Conservation (phyloP, 2,888 invertebrate genomes). For the Erpobdella octoculata region DNA sequence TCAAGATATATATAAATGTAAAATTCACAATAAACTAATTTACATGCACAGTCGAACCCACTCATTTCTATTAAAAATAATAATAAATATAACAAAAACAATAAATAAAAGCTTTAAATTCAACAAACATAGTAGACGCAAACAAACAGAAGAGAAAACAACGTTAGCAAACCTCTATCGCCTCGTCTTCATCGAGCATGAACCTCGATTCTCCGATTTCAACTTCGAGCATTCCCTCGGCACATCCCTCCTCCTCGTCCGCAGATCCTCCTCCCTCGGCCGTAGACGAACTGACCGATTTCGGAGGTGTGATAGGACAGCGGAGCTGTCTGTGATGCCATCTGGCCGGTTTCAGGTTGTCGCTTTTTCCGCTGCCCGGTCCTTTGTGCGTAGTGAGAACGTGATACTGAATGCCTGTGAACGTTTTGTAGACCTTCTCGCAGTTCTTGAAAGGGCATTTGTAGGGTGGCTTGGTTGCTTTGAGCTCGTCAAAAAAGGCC, state of each 20-base stretch:
- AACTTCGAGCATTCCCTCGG: slow-evolving; percentile 1
- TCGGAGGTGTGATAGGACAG: background rate
- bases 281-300: slow-evolving; percentile 5
- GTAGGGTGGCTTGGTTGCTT: slow-evolving; percentile 75
- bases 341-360: background rate
- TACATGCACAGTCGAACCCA: no score
- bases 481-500: slow-evolving; percentile 74
- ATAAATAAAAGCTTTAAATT: no score
- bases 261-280: slow-evolving; percentile 3
- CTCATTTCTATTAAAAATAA: no score
- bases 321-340: background rate
- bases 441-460: slow-evolving; percentile 77
- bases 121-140: no score
- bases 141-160: background rate
- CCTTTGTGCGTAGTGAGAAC: slow-evolving; percentile 76
- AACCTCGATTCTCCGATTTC: background rate
- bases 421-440: slow-evolving; percentile 75
- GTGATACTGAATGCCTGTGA: slow-evolving; percentile 77
- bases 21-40: no score
- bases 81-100: no score
- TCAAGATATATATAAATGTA: no score
- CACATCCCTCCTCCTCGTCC: background rate
- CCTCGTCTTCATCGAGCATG: background rate
- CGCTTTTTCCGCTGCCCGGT: slow-evolving; percentile 51
- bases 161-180: background rate